Evolutionary conservation across 2,113 vertebrate genomes (phyloP).

Genomic region (Shinisaurus crocodilurus): DNA sequence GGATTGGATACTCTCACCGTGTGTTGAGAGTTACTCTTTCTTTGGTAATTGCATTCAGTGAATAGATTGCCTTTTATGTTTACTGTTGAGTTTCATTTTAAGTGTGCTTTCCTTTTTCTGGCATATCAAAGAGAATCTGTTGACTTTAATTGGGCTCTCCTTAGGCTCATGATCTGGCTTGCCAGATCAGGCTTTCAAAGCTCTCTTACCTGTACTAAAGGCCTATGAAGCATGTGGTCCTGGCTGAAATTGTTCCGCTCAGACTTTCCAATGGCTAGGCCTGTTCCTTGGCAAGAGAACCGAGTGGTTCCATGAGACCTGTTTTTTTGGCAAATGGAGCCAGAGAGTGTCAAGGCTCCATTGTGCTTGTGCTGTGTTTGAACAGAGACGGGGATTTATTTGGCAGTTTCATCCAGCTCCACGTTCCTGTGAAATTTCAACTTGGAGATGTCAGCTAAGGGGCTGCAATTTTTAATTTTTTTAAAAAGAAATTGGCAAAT

Average conservation of each 20-base stretch:
- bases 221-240: slow-evolving; percentile 33
- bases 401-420: not conserved
- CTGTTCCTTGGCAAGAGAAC: slow-evolving; percentile 39
- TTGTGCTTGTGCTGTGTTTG: not conserved
- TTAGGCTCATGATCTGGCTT: slow-evolving; percentile 54
- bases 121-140: slow-evolving; percentile 63
- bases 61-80: slow-evolving; percentile 64
- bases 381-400: not conserved
- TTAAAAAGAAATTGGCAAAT: not conserved
- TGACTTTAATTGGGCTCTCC: slow-evolving; percentile 63
- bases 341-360: not conserved
- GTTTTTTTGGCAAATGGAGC: slow-evolving; percentile 16
- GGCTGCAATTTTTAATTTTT: not conserved
- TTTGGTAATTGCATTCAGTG: slow-evolving; percentile 57
- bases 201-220: slow-evolving; percentile 53
- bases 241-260: slow-evolving; percentile 34
- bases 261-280: slow-evolving; percentile 40
- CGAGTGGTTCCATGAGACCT: not conserved
- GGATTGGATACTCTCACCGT: slow-evolving; percentile 46
- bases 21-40: slow-evolving; percentile 59
- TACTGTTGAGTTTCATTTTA: slow-evolving; percentile 62
- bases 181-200: slow-evolving; percentile 55
- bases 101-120: slow-evolving; percentile 56
- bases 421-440: slow-evolving; percentile 30
- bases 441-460: slow-evolving; percentile 6